These are phyloP conservation scores for Macrostomum lignano DNA, from an alignment of 1,140 invertebrate genomes.

Conservation along the genomic window DNA sequence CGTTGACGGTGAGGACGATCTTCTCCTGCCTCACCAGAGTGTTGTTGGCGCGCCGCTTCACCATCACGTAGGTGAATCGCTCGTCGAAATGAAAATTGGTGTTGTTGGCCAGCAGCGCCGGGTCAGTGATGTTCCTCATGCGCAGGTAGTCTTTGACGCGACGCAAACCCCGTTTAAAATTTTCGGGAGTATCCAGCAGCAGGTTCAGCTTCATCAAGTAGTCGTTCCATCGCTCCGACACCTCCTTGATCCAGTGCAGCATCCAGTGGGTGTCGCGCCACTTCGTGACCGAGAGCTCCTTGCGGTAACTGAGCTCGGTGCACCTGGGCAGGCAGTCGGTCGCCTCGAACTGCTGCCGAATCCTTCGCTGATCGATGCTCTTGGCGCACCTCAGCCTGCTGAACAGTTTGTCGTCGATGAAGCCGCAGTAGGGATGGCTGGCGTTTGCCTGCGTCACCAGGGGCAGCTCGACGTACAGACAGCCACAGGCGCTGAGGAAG, in stretches of 20 bases:
- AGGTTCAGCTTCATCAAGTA: too few relatives aligned
- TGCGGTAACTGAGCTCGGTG: neutral
- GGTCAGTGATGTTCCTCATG: neutral
- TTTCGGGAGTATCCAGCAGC: too few relatives aligned
- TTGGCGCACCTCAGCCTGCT: neutral
- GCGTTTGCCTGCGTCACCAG: neutral
- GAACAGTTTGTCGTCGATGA: neutral
- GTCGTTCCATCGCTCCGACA: too few relatives aligned
- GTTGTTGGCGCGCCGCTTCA: constrained; percentile 3
- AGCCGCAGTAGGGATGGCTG: constrained; percentile 3
- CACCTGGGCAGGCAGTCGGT: neutral
- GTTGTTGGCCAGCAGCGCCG: too few relatives aligned
- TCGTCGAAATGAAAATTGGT: neutral
- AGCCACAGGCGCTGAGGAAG: constrained; percentile 1
- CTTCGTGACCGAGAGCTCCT: constrained; percentile 1
- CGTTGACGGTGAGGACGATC: constrained; percentile 1
- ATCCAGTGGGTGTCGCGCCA: constrained; percentile 3
- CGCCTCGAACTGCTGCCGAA: neutral
- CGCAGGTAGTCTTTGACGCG: constrained; percentile 1
- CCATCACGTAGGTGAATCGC: constrained; percentile 3
- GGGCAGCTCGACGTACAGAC: constrained; percentile 1
- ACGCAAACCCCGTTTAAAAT: too few relatives aligned
- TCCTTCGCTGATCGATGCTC: neutral
- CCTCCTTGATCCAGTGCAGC: constrained; percentile 2
- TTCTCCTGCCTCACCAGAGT: constrained; percentile 3